Conservation (phyloP, 2,797 vertebrate genomes). For the Syngnathus acus region DNA sequence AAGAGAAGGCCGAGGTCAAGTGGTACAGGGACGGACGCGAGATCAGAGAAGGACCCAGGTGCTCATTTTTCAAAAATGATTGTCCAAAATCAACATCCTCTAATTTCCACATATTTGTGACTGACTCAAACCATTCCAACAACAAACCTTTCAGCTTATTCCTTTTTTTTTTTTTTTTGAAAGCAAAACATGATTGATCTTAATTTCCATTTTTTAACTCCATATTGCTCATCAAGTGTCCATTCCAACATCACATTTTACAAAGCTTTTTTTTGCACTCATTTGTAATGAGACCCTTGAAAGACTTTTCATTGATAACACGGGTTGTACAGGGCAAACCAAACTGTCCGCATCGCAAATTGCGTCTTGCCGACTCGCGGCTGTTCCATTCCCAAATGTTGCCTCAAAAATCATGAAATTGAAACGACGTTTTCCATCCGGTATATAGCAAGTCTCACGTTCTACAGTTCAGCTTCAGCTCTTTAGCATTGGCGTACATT, state of each 20-base stretch:
- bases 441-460: background rate
- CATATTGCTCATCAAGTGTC: too few relatives aligned
- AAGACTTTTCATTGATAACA: too few relatives aligned
- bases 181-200: background rate
- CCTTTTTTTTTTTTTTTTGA: background rate
- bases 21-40: conserved; percentile 95
- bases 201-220: too few relatives aligned
- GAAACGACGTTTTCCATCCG: background rate
- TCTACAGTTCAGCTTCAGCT: background rate
- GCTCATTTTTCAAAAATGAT: conserved; percentile 3
- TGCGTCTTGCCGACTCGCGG: too few relatives aligned
- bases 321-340: too few relatives aligned
- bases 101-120: background rate
- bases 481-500: background rate
- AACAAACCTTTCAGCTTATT: background rate
- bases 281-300: too few relatives aligned
- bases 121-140: background rate
- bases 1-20: conserved; percentile 89
- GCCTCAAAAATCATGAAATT: background rate
- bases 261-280: too few relatives aligned
- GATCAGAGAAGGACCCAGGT: conserved; percentile 94
- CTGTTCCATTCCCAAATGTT: too few relatives aligned
- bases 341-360: too few relatives aligned
- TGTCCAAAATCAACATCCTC: too few relatives aligned
- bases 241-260: too few relatives aligned